These are phyloP conservation scores for Murina feae DNA, from an alignment of 2,113 vertebrate genomes.

Conservation along the genomic window DNA sequence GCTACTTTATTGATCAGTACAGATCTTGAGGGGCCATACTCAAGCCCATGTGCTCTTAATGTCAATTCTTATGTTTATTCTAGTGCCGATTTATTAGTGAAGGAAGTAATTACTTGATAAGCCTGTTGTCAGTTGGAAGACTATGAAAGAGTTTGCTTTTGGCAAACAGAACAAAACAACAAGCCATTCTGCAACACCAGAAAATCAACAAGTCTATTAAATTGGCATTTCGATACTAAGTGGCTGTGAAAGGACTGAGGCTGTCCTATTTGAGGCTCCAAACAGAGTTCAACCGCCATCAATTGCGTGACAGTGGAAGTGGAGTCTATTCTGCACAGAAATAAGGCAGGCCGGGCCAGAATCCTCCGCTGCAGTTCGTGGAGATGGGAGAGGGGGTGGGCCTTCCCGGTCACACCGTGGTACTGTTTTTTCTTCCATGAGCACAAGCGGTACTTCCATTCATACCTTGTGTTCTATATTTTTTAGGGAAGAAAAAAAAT, in stretches of 20 bases:
- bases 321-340: not conserved
- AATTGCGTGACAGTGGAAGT: not conserved
- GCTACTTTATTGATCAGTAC: not conserved
- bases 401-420: not conserved
- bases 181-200: not conserved
- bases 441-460: not conserved
- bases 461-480: not conserved
- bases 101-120: not conserved
- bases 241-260: not conserved
- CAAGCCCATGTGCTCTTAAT: not conserved
- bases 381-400: too few relatives aligned
- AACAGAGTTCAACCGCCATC: not conserved
- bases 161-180: not conserved
- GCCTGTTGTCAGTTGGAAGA: not conserved
- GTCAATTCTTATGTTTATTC: not conserved
- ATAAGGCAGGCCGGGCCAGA: too few relatives aligned
- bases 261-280: not conserved
- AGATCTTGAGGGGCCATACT: not conserved
- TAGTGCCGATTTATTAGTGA: not conserved
- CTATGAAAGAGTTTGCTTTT: not conserved
- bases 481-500: not conserved
- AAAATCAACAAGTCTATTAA: not conserved
- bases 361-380: accelerated
- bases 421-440: not conserved
- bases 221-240: not conserved